Percentiles rank a stretch among this genome's conserved stretches.
Conservation (phyloP, 64 coral and sea anemone genomes). For the Trachythela sp. region DNA sequence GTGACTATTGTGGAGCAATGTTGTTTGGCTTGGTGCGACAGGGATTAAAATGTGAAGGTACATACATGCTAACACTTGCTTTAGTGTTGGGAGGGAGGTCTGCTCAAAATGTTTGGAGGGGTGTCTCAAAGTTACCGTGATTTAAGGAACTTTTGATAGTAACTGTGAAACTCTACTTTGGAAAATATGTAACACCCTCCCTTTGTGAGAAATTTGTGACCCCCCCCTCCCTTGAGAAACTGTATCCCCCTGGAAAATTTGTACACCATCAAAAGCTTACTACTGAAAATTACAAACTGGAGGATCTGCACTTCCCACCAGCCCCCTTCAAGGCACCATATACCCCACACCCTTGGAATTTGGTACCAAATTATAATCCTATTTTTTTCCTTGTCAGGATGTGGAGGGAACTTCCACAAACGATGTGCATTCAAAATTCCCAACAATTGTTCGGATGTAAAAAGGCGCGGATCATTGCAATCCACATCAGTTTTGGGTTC, state of each 20-base stretch:
- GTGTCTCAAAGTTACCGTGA: no score
- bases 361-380: not conserved
- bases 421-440: conserved; percentile 85
- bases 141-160: no score
- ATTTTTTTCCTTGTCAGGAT: conserved; percentile 51
- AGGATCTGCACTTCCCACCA: no score
- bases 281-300: no score
- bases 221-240: no score
- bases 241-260: not conserved
- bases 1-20: conserved; percentile 98
- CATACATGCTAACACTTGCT: not conserved
- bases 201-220: no score
- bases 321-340: no score
- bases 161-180: no score
- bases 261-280: no score
- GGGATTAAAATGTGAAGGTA: conserved; percentile 97
- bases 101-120: not conserved
- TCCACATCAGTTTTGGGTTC: conserved; percentile 42
- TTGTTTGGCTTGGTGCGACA: conserved; percentile 89
- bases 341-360: no score
- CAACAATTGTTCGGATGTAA: conserved; percentile 91
- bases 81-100: not conserved
- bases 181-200: no score
- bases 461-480: conserved; percentile 45
- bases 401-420: conserved; percentile 96